A percentile compares a stretch with the other conserved stretches of the same genome.
These are phyloP conservation scores for Meghimatium bilineatum DNA, from an alignment of 2,888 invertebrate genomes.

Conservation along the genomic window DNA sequence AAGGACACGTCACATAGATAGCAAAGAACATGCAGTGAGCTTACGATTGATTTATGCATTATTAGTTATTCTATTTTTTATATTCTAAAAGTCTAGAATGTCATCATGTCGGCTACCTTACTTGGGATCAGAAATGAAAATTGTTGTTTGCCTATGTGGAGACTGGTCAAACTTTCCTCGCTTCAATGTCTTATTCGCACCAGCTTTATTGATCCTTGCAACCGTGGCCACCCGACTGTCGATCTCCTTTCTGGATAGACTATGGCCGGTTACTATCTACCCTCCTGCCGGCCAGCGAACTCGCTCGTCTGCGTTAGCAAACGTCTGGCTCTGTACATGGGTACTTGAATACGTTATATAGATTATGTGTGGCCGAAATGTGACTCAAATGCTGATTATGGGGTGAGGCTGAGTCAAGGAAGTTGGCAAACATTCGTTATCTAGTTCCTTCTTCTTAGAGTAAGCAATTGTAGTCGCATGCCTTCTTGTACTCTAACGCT, in stretches of 20 bases:
- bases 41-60: no score
- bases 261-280: not conserved
- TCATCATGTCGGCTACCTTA: no score
- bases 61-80: no score
- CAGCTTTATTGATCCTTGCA: not conserved
- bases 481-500: no score
- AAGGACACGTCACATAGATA: no score
- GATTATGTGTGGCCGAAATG: not conserved
- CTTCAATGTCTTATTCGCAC: not conserved
- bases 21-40: no score
- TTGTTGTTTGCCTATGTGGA: no score
- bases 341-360: not conserved
- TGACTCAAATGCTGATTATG: not conserved
- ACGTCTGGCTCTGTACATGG: not conserved
- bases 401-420: not conserved
- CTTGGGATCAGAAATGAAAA: no score
- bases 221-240: not conserved
- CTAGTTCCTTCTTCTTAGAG: no score
- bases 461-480: no score
- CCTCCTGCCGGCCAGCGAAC: not conserved
- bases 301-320: not conserved
- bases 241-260: not conserved
- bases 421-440: no score
- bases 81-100: no score
- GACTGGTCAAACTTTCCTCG: not conserved